A percentile compares a stretch with the other conserved stretches of the same genome.
Conservation (phyloP, 2,113 vertebrate species). For the Myotis yumanensis region DNA sequence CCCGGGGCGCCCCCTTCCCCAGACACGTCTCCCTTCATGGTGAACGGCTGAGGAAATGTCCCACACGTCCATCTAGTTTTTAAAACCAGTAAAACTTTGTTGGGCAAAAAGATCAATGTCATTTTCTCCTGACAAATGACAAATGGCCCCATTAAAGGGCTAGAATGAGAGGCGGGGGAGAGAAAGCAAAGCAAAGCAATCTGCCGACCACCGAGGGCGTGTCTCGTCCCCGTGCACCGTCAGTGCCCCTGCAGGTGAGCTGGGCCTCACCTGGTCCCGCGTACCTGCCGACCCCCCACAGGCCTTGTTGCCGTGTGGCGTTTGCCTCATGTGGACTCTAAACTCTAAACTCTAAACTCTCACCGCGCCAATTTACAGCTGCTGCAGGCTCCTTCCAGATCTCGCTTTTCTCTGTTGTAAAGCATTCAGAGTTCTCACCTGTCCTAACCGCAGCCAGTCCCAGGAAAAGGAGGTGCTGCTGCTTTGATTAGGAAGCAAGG, state of each 20-base stretch:
- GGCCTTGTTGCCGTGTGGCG: background rate
- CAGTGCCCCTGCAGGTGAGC: background rate
- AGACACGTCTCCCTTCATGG: background rate
- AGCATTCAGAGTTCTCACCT: background rate
- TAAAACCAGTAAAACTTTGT: background rate
- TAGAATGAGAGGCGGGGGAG: background rate
- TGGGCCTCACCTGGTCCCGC: background rate
- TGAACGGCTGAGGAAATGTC: background rate
- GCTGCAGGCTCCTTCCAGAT: background rate
- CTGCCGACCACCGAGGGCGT: background rate
- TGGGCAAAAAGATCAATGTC: background rate
- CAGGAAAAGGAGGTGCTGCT: background rate
- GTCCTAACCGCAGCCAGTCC: background rate
- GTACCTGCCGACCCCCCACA: background rate
- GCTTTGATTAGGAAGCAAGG: background rate
- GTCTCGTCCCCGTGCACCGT: background rate
- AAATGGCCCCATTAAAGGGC: background rate
- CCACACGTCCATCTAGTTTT: background rate
- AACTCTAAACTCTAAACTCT: background rate
- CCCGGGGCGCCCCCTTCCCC: fast-evolving
- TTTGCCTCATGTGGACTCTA: background rate
- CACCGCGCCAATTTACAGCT: too few species aligned
- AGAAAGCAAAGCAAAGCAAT: background rate
- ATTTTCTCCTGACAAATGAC: background rate
- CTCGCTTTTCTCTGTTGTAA: background rate